phyloP scores from a whole-genome alignment of 2,888 invertebrate genomes.

The Mesorhabditis spiculigera region DNA sequence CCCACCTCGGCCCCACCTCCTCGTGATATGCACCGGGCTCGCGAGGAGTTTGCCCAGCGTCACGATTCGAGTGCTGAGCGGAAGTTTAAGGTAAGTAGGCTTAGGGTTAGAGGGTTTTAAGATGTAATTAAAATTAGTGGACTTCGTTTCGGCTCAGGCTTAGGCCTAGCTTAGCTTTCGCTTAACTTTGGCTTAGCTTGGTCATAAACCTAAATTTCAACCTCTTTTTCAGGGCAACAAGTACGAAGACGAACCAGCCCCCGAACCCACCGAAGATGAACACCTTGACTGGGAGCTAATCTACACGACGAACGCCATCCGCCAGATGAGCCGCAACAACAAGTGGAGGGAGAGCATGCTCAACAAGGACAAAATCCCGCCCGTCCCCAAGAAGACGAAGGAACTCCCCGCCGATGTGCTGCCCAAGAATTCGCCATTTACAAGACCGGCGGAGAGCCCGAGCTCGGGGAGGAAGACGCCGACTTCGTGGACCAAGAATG shows the following conservation, averaged over 20 bases:
- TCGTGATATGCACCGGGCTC: not conserved
- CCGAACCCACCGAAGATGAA: not conserved
- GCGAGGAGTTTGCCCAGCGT: not conserved
- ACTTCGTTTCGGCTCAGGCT: too few species aligned
- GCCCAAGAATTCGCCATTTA: slow-evolving; percentile 4
- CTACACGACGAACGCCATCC: slow-evolving; percentile 14
- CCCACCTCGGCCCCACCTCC: not conserved
- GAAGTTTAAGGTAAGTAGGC: not conserved
- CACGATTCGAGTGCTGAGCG: slow-evolving; percentile 1
- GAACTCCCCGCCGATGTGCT: not conserved
- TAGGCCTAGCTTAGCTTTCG: too few species aligned
- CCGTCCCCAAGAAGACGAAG: not conserved
- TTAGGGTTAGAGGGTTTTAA: too few species aligned
- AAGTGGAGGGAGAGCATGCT: slow-evolving; percentile 21
- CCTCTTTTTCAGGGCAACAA: not conserved
- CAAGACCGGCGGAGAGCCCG: not conserved
- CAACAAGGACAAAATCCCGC: not conserved
- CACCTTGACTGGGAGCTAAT: slow-evolving; percentile 11
- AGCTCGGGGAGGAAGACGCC: not conserved
- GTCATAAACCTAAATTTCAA: not conserved
- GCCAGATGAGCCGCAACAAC: slow-evolving; percentile 32
- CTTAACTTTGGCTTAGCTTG: too few species aligned
- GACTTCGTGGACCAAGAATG: slow-evolving; percentile 4
- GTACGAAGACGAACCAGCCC: not conserved
- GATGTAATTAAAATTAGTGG: too few species aligned